phyloP scores from a whole-genome alignment of 2,888 invertebrate species.

The Mylabris sibirica region DNA sequence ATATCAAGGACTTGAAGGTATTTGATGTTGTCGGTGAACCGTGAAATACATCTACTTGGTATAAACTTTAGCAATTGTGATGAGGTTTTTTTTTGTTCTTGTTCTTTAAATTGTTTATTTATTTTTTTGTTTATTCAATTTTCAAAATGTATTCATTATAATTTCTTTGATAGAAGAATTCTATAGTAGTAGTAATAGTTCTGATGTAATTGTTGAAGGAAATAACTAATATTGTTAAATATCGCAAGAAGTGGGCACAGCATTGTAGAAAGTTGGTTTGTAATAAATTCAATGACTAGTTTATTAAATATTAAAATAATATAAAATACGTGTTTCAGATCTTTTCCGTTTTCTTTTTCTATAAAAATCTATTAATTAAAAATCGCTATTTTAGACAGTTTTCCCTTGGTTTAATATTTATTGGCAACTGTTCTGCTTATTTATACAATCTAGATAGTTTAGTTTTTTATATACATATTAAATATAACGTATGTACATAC shows the following conservation, averaged over 20 bases:
- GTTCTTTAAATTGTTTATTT: background rate
- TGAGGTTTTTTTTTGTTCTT: background rate
- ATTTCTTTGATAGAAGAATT: background rate
- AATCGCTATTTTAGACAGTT: background rate
- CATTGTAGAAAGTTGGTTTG: constrained; percentile 4
- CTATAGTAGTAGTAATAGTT: background rate
- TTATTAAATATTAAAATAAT: constrained; percentile 6
- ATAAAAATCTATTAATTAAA: background rate
- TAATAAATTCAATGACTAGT: background rate
- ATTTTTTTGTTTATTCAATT: background rate
- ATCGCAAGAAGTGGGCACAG: constrained; percentile 9
- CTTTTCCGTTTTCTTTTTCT: background rate
- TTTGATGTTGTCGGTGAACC: background rate
- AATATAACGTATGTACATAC: background rate
- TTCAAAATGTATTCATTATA: background rate
- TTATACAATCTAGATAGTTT: constrained; percentile 2
- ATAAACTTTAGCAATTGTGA: too few species aligned
- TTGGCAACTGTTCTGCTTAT: constrained; percentile 2
- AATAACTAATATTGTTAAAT: constrained; percentile 10
- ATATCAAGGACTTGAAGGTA: too few species aligned
- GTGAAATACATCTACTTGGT: too few species aligned
- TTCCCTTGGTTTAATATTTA: constrained; percentile 4
- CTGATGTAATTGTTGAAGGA: constrained; percentile 10
- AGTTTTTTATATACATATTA: constrained; percentile 4
- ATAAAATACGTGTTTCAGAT: background rate